Percentiles rank a stretch among this genome's conserved stretches.
phyloP scores from a whole-genome alignment of 2,113 vertebrate species.

The Connochaetes taurinus region DNA sequence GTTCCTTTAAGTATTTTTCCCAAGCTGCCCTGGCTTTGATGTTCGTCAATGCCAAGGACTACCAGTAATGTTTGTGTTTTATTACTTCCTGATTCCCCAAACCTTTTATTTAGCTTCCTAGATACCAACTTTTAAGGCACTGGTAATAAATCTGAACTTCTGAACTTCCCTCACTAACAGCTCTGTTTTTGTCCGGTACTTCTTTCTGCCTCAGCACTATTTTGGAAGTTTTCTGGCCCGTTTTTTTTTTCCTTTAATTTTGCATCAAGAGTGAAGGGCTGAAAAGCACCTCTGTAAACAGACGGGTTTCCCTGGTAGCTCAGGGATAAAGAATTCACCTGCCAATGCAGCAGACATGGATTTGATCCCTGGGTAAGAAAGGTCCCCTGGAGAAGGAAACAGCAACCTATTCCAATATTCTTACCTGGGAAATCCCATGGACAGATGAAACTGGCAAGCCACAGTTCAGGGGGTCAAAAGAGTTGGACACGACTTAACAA shows the following conservation, averaged over 20 bases:
- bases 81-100: neutral
- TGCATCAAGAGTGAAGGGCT: neutral
- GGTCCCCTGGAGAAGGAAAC: neutral
- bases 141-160: neutral
- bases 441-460: neutral
- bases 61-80: neutral
- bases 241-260: neutral
- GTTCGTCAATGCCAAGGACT: neutral
- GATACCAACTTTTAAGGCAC: neutral
- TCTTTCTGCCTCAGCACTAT: neutral
- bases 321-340: neutral
- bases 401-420: neutral
- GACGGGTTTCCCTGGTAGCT: neutral
- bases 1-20: neutral
- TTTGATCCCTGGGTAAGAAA: neutral
- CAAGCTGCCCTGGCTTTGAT: neutral
- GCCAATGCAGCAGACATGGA: neutral
- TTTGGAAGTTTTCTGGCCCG: neutral
- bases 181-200: neutral
- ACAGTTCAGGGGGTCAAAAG: neutral
- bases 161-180: neutral
- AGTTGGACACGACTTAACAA: neutral
- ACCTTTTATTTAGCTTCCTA: neutral
- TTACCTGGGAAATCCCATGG: neutral
- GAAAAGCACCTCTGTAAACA: neutral